Percentiles rank a stretch among this genome's conserved stretches.
These are phyloP conservation scores for Andrena praecox DNA, from an alignment of 2,888 invertebrate genomes.

Conservation along the genomic window DNA sequence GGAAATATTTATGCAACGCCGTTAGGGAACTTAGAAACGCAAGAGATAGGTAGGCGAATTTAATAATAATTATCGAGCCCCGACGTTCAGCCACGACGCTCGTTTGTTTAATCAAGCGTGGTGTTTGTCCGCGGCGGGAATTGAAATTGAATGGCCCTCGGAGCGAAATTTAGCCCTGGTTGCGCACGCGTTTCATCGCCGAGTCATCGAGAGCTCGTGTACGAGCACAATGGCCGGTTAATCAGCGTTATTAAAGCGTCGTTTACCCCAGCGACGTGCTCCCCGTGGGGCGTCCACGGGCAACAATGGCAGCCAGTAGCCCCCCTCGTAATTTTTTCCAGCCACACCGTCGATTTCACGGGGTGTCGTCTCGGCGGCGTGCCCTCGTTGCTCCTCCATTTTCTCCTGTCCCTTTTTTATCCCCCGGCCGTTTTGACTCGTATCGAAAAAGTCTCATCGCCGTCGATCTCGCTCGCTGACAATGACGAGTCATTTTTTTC, in stretches of 20 bases:
- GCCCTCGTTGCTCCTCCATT: background rate
- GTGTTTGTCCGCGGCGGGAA: background rate
- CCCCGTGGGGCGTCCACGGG: conserved; percentile 70
- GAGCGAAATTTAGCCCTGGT: conserved; percentile 12
- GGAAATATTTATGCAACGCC: background rate
- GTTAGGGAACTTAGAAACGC: background rate
- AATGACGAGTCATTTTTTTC: conserved; percentile 40
- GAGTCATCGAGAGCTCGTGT: conserved; percentile 33
- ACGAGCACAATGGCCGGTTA: conserved; percentile 74
- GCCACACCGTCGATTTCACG: conserved; percentile 41
- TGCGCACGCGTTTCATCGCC: conserved; percentile 12
- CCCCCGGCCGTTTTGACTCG: conserved; percentile 6
- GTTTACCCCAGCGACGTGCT: conserved; percentile 72
- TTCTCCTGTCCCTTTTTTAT: background rate
- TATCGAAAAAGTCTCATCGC: conserved; percentile 1
- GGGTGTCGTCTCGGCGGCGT: conserved; percentile 13
- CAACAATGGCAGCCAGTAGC: conserved; percentile 60
- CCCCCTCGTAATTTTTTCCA: conserved; percentile 29
- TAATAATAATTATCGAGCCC: background rate
- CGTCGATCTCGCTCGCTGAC: conserved; percentile 26
- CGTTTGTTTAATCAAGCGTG: too few species aligned
- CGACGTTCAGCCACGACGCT: too few species aligned
- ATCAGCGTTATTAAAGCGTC: conserved; percentile 77
- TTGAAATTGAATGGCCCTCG: background rate
- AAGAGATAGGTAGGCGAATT: background rate